Conservation (phyloP, 1,140 invertebrate species). For the Phocides pigmalion region DNA sequence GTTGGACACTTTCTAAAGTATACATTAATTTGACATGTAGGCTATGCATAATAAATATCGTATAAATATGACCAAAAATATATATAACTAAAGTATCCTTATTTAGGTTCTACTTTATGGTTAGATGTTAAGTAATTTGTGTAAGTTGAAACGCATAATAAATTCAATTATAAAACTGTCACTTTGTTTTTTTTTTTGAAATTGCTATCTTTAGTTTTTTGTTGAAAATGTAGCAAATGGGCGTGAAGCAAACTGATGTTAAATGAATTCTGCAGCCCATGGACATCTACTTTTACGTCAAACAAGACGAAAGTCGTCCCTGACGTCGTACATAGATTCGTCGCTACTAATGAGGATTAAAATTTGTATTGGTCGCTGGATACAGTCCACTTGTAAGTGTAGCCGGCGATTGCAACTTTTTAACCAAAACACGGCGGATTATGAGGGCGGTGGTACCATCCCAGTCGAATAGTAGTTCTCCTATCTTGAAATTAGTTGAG, state of each 20-base stretch:
- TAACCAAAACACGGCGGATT: too few species aligned
- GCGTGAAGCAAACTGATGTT: not conserved
- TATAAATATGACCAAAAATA: constrained; percentile 60
- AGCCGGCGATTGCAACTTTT: too few species aligned
- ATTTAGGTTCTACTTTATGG: constrained; percentile 48
- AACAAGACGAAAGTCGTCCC: too few species aligned
- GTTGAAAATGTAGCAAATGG: not conserved
- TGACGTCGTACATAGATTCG: too few species aligned
- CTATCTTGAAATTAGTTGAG: too few species aligned
- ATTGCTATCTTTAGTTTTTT: not conserved
- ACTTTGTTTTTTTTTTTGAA: constrained; percentile 11
- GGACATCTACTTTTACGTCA: too few species aligned
- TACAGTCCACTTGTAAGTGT: too few species aligned
- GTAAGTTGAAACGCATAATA: constrained; percentile 47
- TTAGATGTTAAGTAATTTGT: constrained; percentile 40
- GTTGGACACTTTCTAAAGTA: constrained; percentile 15
- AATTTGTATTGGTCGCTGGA: too few species aligned
- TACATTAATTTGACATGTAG: constrained; percentile 1
- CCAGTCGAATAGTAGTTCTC: too few species aligned
- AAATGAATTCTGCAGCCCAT: too few species aligned
- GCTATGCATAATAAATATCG: constrained; percentile 11
- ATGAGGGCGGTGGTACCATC: too few species aligned
- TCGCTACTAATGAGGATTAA: too few species aligned
- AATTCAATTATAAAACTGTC: constrained; percentile 38
- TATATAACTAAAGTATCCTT: constrained; percentile 38